Percentiles rank a stretch among this genome's conserved stretches.
Conservation (phyloP, 2,888 invertebrate species). For the Homarus gammarus region DNA sequence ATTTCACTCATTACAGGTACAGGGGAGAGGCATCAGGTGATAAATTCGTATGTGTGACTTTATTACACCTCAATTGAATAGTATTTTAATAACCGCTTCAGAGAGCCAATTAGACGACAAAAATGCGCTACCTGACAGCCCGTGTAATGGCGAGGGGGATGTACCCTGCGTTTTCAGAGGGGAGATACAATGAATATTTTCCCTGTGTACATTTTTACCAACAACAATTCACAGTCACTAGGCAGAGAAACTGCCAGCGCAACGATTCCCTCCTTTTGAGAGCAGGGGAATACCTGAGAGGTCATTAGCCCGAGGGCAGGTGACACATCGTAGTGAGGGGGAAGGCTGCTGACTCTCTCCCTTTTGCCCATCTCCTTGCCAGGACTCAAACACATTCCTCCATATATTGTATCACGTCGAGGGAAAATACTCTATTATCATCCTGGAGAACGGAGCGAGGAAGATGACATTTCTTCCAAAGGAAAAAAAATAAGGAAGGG, state of each 20-base stretch:
- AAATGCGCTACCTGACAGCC: neutral
- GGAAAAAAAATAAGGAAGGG: constrained; percentile 27
- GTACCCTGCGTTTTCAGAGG: neutral
- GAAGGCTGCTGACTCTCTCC: neutral
- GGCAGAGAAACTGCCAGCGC: neutral
- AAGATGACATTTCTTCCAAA: neutral
- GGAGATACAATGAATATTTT: neutral
- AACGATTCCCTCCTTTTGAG: neutral
- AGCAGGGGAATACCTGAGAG: neutral
- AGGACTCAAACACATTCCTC: too few relatives aligned
- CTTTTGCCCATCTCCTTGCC: too few relatives aligned
- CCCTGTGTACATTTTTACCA: neutral
- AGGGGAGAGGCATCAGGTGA: neutral
- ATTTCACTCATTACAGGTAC: neutral
- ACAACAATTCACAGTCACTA: neutral
- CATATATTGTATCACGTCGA: too few relatives aligned
- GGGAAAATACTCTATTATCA: too few relatives aligned
- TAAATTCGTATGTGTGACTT: neutral
- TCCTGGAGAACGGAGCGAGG: too few relatives aligned
- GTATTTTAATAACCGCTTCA: neutral
- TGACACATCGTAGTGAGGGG: neutral
- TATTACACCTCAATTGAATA: neutral
- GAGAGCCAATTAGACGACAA: neutral
- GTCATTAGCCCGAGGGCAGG: neutral
- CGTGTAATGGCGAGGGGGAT: neutral